Percentiles rank a stretch among this genome's conserved stretches.
Evolutionary conservation across 2,888 invertebrate genomes (phyloP).

Genomic region (Loripinus fragilis): DNA sequence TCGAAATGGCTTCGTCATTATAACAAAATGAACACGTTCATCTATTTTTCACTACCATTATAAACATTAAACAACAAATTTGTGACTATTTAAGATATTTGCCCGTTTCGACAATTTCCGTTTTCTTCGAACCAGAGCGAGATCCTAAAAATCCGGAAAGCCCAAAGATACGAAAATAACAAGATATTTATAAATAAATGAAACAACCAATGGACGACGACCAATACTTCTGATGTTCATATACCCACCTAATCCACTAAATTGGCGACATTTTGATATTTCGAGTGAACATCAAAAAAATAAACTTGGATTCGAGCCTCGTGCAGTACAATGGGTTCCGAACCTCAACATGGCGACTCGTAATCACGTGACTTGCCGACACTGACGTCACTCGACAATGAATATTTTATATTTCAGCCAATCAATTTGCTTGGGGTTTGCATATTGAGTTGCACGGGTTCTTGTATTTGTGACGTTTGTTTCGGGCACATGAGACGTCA

Average conservation of each 20-base stretch:
- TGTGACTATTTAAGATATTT: no score
- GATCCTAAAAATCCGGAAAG: neutral
- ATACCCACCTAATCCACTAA: neutral
- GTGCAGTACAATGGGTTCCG: conserved; percentile 60
- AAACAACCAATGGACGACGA: neutral
- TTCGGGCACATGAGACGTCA: neutral
- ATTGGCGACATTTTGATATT: neutral
- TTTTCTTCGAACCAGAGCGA: neutral
- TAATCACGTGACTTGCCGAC: conserved; percentile 67
- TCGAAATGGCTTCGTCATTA: no score
- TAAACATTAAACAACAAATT: no score
- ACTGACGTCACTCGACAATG: conserved; percentile 68
- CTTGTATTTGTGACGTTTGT: neutral
- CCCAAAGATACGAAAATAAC: conserved; percentile 6
- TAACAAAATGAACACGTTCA: no score
- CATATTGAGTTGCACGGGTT: conserved; percentile 37
- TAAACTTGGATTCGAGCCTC: conserved; percentile 25
- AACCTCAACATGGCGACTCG: conserved; percentile 71
- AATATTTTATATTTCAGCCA: conserved; percentile 63
- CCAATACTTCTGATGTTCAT: neutral
- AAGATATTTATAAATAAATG: neutral
- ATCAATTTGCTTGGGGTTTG: conserved; percentile 54
- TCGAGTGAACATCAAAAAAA: neutral
- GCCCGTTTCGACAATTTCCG: no score
- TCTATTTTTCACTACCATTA: no score